Evolutionary conservation across 2,888 invertebrate genomes (phyloP).

Genomic region (Cenopis cana): DNA sequence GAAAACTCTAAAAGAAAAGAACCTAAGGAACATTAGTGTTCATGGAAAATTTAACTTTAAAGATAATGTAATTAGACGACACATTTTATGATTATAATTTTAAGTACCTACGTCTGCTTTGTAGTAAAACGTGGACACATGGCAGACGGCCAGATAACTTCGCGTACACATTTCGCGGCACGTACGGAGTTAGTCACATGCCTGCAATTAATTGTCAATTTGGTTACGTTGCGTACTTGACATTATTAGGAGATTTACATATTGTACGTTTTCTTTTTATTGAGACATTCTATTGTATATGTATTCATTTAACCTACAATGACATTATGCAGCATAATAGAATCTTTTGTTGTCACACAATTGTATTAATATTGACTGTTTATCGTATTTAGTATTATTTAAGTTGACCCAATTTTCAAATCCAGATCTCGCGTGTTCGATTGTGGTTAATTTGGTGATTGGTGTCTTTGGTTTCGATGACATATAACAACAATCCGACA

Average conservation of each 20-base stretch:
- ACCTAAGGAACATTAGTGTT: not conserved
- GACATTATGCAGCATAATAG: not conserved
- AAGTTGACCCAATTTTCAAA: not conserved
- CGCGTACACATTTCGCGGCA: conserved; percentile 37
- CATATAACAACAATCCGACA: not conserved
- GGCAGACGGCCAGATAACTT: conserved; percentile 41
- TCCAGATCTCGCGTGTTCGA: not conserved
- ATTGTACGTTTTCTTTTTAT: conserved; percentile 12
- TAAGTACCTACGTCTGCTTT: not conserved
- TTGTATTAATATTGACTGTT: not conserved
- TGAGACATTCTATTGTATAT: conserved; percentile 3
- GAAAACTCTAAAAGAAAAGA: conserved; percentile 4
- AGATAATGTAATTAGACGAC: not conserved
- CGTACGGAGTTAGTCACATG: conserved; percentile 41
- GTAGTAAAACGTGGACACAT: conserved; percentile 17
- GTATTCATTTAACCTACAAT: not conserved
- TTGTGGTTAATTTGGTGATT: not conserved
- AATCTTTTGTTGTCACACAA: conserved; percentile 5
- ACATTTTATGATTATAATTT: not conserved
- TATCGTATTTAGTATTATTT: not conserved
- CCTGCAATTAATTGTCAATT: conserved; percentile 31
- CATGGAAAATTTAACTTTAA: not conserved
- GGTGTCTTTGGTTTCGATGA: not conserved
- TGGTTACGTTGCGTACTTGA: conserved; percentile 40
- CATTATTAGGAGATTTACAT: conserved; percentile 33